Conservation (phyloP, 1,140 invertebrate species). For the Drosophila sucinea region DNA sequence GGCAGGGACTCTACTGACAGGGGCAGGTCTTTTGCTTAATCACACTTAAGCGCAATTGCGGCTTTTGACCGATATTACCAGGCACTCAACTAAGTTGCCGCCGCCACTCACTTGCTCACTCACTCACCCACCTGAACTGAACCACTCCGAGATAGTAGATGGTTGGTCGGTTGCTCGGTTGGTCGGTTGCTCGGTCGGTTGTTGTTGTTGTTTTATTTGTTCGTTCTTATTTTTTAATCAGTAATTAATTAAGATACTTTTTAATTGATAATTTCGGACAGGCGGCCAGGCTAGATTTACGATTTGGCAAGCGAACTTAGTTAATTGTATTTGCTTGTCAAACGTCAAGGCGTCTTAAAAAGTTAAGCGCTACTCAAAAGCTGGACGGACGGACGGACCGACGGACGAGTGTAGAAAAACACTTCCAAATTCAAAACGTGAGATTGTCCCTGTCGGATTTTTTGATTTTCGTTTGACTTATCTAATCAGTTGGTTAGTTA, state of each 20-base stretch:
- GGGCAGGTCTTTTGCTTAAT: constrained; percentile 58
- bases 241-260: constrained; percentile 81
- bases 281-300: constrained; percentile 52
- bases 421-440: background rate
- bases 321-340: constrained; percentile 78
- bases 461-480: constrained; percentile 7
- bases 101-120: constrained; percentile 1
- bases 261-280: constrained; percentile 69
- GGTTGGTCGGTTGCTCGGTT: too few relatives aligned
- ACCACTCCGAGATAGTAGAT: background rate
- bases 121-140: background rate
- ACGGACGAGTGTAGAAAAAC: background rate
- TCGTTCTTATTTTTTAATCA: constrained; percentile 51
- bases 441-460: constrained; percentile 3
- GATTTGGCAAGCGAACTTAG: constrained; percentile 42
- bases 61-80: constrained; percentile 76
- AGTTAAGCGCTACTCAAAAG: constrained; percentile 12
- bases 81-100: constrained; percentile 48
- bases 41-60: constrained; percentile 75
- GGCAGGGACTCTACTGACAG: constrained; percentile 1
- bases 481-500: constrained; percentile 16
- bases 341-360: constrained; percentile 49
- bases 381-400: too few relatives aligned
- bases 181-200: constrained; percentile 1
- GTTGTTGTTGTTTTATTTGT: constrained; percentile 24